Percentiles rank a stretch among this genome's conserved stretches.
Conservation (phyloP, 2,797 vertebrate species). For the Lepilemur septentrionalis region DNA sequence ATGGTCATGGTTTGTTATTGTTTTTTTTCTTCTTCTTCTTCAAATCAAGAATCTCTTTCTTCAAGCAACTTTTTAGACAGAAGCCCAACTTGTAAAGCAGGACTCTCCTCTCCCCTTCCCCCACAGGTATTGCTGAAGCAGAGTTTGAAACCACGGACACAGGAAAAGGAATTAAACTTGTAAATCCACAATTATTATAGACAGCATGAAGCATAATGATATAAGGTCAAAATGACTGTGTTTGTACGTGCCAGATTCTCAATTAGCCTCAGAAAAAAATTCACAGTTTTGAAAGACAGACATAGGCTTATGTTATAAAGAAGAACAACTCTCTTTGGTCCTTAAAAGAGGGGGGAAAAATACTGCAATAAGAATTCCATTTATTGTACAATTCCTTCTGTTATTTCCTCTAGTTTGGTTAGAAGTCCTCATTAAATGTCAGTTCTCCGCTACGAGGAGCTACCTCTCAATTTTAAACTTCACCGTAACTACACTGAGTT, state of each 20-base stretch:
- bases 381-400: background rate
- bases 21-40: background rate
- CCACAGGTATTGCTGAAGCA: background rate
- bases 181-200: background rate
- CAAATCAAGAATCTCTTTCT: background rate
- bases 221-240: background rate
- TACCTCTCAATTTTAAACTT: background rate
- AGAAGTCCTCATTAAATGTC: background rate
- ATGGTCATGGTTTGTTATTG: background rate
- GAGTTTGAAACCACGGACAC: background rate
- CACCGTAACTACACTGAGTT: background rate
- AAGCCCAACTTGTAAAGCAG: background rate
- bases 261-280: background rate
- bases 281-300: background rate
- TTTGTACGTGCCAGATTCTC: background rate
- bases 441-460: background rate
- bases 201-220: background rate
- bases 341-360: background rate
- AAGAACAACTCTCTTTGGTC: background rate
- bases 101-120: background rate
- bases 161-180: background rate
- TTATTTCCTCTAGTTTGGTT: background rate
- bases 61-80: slow-evolving; percentile 3
- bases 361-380: background rate
- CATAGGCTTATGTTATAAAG: background rate